A percentile compares a stretch with the other conserved stretches of the same genome.
phyloP scores from a whole-genome alignment of 2,113 vertebrate species.

The Oceanodroma tethys region DNA sequence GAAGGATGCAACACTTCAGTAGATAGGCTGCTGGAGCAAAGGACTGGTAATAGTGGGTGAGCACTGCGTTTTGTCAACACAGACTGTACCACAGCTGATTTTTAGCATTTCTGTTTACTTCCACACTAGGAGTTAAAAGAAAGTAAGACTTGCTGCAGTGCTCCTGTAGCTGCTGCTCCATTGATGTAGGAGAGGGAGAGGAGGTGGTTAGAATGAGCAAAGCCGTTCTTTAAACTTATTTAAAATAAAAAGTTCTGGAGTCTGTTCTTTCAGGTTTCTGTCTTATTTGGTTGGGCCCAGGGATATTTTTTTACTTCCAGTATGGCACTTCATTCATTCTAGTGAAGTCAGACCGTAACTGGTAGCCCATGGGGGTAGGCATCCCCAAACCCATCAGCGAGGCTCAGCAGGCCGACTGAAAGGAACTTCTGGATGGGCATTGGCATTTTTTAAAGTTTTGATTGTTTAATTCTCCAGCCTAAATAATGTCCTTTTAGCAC shows the following conservation, averaged over 20 bases:
- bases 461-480: background rate
- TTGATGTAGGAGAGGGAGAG: background rate
- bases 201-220: background rate
- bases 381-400: background rate
- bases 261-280: background rate
- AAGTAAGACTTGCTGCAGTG: background rate
- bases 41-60: background rate
- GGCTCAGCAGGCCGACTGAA: background rate
- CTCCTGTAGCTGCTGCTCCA: background rate
- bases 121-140: background rate
- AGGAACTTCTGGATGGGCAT: background rate
- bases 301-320: background rate
- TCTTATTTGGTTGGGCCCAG: background rate
- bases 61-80: background rate
- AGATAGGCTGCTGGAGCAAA: background rate
- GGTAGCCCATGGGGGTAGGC: background rate
- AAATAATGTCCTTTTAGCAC: background rate
- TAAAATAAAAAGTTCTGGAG: background rate
- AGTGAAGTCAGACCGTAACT: background rate
- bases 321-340: background rate
- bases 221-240: background rate
- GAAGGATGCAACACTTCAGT: background rate
- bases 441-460: background rate
- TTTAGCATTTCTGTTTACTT: background rate
- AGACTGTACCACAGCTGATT: background rate